phyloP scores from a whole-genome alignment of 2,888 invertebrate species.

The Lycaena phlaeas region DNA sequence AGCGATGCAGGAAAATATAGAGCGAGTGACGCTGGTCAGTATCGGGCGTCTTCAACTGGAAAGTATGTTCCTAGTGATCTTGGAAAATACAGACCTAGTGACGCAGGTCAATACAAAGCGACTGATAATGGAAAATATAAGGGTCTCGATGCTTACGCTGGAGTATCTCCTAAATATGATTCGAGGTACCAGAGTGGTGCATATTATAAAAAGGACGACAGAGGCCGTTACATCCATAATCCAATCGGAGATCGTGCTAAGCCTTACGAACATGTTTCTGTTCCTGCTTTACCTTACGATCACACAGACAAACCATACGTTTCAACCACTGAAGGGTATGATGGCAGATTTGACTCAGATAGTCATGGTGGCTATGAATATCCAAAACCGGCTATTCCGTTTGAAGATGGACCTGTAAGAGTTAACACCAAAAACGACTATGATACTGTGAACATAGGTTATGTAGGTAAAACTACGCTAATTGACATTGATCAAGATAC shows the following conservation, averaged over 20 bases:
- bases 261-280: conserved; percentile 53
- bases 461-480: conserved; percentile 63
- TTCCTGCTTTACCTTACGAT: conserved; percentile 45
- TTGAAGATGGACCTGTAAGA: conserved; percentile 20
- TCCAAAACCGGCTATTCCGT: conserved; percentile 23
- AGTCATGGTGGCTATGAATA: conserved; percentile 23
- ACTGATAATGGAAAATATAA: conserved; percentile 14
- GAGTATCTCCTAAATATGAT: conserved; percentile 17
- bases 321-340: neutral
- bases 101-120: conserved; percentile 5
- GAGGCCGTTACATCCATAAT: conserved; percentile 63
- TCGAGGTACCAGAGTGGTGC: conserved; percentile 21
- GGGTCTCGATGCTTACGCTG: conserved; percentile 11
- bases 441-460: conserved; percentile 60
- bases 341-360: no score
- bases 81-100: conserved; percentile 5
- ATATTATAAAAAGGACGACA: conserved; percentile 30
- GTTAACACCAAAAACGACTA: conserved; percentile 45
- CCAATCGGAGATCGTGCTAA: conserved; percentile 57
- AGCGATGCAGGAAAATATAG: neutral
- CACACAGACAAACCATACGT: conserved; percentile 31
- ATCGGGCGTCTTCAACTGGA: neutral
- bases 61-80: conserved; percentile 3
- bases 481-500: conserved; percentile 37
- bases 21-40: neutral